phyloP scores from a whole-genome alignment of 2,797 vertebrate genomes.

The Okamejei kenojei region DNA sequence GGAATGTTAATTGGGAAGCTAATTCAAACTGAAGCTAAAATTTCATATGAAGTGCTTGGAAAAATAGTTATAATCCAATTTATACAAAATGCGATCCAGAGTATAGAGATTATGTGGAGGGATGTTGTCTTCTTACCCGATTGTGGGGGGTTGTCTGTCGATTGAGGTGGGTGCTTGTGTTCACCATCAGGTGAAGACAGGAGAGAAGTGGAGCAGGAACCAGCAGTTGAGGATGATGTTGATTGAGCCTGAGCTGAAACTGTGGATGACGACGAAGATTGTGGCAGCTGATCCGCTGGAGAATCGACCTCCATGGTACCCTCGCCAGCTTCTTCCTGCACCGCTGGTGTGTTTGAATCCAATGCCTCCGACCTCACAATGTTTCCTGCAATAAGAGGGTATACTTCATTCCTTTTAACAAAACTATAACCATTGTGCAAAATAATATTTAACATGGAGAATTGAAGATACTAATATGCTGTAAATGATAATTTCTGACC shows the following conservation, averaged over 20 bases:
- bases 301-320: constrained; percentile 61
- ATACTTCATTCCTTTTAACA: background rate
- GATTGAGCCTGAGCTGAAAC: constrained; percentile 64
- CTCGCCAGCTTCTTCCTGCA: constrained; percentile 57
- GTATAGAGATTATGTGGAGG: background rate
- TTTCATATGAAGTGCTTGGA: background rate
- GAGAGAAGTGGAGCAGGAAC: constrained; percentile 58
- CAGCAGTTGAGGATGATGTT: constrained; percentile 64
- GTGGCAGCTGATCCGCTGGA: constrained; percentile 50
- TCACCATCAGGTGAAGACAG: constrained; percentile 70
- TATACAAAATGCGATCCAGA: too few species aligned
- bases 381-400: constrained; percentile 58
- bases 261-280: constrained; percentile 64
- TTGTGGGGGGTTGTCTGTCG: constrained; percentile 42
- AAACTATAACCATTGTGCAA: background rate
- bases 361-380: constrained; percentile 63
- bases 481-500: background rate
- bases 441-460: background rate
- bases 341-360: constrained; percentile 48
- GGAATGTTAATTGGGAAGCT: background rate
- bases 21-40: background rate
- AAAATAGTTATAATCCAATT: background rate
- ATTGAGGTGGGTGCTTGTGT: constrained; percentile 55
- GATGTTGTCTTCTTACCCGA: constrained; percentile 54
- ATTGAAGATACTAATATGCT: background rate